Percentiles rank a stretch among this genome's conserved stretches.
These are phyloP conservation scores for Crossoptilon crossoptilon DNA, from an alignment of 2,797 vertebrate genomes.

Conservation along the genomic window DNA sequence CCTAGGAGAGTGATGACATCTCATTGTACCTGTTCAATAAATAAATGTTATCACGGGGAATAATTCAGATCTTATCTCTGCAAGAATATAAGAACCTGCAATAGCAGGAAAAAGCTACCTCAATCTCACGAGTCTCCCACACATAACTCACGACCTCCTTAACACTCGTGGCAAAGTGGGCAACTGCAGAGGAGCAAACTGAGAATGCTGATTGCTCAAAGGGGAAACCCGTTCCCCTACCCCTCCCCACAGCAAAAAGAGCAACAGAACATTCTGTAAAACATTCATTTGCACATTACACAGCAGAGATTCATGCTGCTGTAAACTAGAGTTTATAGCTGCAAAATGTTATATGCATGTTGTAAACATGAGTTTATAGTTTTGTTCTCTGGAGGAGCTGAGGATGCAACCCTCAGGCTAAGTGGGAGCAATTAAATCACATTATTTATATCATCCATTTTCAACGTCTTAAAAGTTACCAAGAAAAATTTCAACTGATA, in stretches of 20 bases:
- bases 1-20: not conserved
- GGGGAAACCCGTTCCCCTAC: not conserved
- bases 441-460: not conserved
- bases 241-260: not conserved
- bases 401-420: not conserved
- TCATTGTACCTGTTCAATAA: not conserved
- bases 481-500: not conserved
- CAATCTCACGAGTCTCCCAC: not conserved
- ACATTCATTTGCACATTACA: no score
- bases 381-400: not conserved
- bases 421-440: not conserved
- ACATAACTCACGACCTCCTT: not conserved
- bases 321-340: not conserved
- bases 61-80: not conserved
- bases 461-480: not conserved
- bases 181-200: not conserved
- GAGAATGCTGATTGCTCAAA: not conserved
- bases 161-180: accelerated
- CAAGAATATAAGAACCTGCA: not conserved
- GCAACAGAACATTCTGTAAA: not conserved
- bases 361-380: not conserved
- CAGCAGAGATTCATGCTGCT: not conserved
- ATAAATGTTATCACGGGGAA: not conserved
- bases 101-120: not conserved
- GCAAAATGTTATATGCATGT: not conserved